Base-by-base conservation (phyloP, 2,113 vertebrate genomes). In the Fukomys damarensis region DNA sequence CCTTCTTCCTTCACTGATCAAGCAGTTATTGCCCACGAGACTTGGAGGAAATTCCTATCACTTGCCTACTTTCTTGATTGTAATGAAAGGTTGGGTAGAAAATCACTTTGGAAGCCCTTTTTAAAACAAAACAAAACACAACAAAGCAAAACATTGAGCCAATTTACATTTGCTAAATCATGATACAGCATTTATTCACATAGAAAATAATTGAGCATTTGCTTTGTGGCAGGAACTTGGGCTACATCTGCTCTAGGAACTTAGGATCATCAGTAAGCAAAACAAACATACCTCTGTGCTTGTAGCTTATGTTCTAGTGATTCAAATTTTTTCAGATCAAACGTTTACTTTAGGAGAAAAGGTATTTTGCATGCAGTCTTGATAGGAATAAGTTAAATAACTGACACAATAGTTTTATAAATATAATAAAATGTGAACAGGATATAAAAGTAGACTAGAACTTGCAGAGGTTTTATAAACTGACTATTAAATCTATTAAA, bases 371-470 rank as follows among this genome's bases (percentile, higher is more conserved):
- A 89, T 83, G 13, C 4, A 43, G 11, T 94, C n/a, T 83, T 94
- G 35, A 92, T 70, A 70, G 82, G 93, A 95, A 59, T 94, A 68
- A 91, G n/a, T 97, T 93, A 63, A 91, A 93, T 96, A 54, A 91
- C 58, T 92, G 72, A 72, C 92, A 54, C 46, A 84, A 82, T 79
- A 38, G 11, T 61, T 96, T 77, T 94, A 1, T 84, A 81, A 93
- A 88, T 24, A 17, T 46, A 79, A 95, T 90, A 32, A 85, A 41
- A 68, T 95, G 1, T 66, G 41, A 87, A 58, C 3, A 88, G 59
- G n/a, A 65, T 93, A 52, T 22, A 43, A 79, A 82, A 63, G n/a
- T 86, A 20, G 12, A 94, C 32, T 61, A 79, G 52, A 94, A 81
- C 80, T 81, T 96, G 82, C 41, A 90, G 97, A 91, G 58, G 0